Conservation (phyloP, 2,113 vertebrate species). For the Rhodinocichla rosea region DNA sequence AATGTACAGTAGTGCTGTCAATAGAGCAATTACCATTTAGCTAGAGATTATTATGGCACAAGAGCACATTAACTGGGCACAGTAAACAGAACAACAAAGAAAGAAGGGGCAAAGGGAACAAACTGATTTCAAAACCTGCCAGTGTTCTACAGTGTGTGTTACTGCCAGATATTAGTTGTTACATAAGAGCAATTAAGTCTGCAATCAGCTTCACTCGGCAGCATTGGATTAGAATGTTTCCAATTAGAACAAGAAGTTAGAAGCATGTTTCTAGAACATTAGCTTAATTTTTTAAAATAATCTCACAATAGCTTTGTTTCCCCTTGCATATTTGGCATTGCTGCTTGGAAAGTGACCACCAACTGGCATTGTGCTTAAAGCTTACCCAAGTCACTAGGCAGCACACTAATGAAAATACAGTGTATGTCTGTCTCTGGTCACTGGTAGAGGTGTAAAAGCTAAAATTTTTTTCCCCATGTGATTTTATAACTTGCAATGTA, state of each 20-base stretch:
- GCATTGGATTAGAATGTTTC: slow-evolving; percentile 41
- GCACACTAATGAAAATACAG: not conserved
- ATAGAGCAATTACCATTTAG: slow-evolving; percentile 91
- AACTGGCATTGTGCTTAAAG: not conserved
- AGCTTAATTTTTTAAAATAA: not conserved
- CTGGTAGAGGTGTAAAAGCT: not conserved
- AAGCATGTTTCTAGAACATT: not conserved
- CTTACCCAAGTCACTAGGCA: not conserved
- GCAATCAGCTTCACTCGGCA: slow-evolving; percentile 15
- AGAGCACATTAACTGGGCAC: slow-evolving; percentile 82
- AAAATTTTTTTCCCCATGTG: not conserved
- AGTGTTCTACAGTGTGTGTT: slow-evolving; percentile 19
- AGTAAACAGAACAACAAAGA: slow-evolving; percentile 80
- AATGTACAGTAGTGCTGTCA: slow-evolving; percentile 86
- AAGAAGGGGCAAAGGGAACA: slow-evolving; percentile 72
- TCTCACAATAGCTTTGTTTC: not conserved
- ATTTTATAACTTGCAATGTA: slow-evolving; percentile 16
- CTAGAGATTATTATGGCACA: slow-evolving; percentile 83
- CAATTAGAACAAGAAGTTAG: slow-evolving; percentile 57
- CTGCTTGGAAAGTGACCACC: not conserved
- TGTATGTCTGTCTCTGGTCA: slow-evolving; percentile 10
- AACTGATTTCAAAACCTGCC: slow-evolving; percentile 68
- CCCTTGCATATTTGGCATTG: not conserved
- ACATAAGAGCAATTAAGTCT: slow-evolving; percentile 74
- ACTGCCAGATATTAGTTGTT: slow-evolving; percentile 73